Evolutionary conservation across 2,797 vertebrate genomes (phyloP).

Genomic region (Limnodromus scolopaceus): DNA sequence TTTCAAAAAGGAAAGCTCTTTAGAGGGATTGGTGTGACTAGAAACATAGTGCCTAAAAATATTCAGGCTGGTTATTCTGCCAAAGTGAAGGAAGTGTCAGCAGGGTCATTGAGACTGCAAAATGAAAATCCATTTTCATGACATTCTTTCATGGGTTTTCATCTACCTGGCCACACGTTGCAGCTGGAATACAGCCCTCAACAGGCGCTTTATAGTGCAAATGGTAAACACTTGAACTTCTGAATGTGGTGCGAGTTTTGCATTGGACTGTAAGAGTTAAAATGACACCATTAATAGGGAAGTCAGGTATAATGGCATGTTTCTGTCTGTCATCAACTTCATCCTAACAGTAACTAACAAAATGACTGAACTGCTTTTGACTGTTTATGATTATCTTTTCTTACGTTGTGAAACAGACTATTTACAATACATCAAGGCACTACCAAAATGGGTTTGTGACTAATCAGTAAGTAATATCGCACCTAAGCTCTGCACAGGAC

Average conservation of each 20-base stretch:
- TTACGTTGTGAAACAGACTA: neutral
- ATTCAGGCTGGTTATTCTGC: neutral
- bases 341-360: neutral
- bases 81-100: neutral
- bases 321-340: neutral
- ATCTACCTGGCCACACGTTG: neutral
- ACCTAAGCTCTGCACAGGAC: neutral
- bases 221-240: neutral
- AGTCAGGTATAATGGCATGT: neutral
- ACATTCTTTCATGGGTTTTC: neutral
- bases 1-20: neutral
- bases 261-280: rapidly evolving
- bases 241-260: neutral
- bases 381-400: neutral
- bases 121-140: neutral
- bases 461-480: neutral
- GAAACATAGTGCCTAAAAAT: neutral
- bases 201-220: neutral
- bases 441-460: neutral
- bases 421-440: neutral
- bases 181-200: neutral
- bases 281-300: neutral
- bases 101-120: neutral
- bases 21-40: neutral
- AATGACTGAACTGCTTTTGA: neutral